A percentile compares a stretch with the other conserved stretches of the same genome.
Evolutionary conservation across 1,140 invertebrate species (phyloP).

Genomic region (Magallana angulata): DNA sequence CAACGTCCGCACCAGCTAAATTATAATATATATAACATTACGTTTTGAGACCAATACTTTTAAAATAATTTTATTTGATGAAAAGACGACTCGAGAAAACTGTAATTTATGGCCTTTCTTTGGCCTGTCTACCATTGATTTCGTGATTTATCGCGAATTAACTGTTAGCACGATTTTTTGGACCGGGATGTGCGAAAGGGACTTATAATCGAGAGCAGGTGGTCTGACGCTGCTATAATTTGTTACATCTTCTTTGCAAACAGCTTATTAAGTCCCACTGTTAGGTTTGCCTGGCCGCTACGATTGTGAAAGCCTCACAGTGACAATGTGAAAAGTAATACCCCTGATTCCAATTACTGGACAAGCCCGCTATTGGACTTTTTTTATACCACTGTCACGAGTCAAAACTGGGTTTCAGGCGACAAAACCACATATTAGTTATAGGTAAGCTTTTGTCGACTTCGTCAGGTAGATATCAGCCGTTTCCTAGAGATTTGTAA

Average conservation of each 20-base stretch:
- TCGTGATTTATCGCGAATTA: slow-evolving; percentile 17
- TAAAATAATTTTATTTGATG: slow-evolving; percentile 20
- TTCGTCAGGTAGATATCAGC: slow-evolving; percentile 36
- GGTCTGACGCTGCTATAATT: slow-evolving; percentile 12
- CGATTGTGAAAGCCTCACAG: slow-evolving; percentile 19
- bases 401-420: slow-evolving; percentile 18
- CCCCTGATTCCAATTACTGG: slow-evolving; percentile 3
- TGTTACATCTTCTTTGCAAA: slow-evolving; percentile 35
- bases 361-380: not conserved
- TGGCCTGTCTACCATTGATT: slow-evolving; percentile 20
- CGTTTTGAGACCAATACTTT: not conserved
- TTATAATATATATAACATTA: slow-evolving; percentile 2
- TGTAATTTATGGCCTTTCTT: slow-evolving; percentile 4
- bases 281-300: not conserved
- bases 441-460: not conserved
- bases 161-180: slow-evolving; percentile 3
- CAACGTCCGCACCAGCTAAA: not conserved
- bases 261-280: slow-evolving; percentile 37
- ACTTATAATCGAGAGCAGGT: slow-evolving; percentile 41
- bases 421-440: slow-evolving; percentile 20
- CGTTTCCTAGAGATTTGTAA: slow-evolving; percentile 33
- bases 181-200: slow-evolving; percentile 36
- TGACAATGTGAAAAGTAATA: slow-evolving; percentile 37
- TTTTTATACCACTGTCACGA: slow-evolving; percentile 34
- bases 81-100: not conserved